Base-by-base conservation (phyloP, 2,113 vertebrate species). In the Eulemur rufifrons region DNA sequence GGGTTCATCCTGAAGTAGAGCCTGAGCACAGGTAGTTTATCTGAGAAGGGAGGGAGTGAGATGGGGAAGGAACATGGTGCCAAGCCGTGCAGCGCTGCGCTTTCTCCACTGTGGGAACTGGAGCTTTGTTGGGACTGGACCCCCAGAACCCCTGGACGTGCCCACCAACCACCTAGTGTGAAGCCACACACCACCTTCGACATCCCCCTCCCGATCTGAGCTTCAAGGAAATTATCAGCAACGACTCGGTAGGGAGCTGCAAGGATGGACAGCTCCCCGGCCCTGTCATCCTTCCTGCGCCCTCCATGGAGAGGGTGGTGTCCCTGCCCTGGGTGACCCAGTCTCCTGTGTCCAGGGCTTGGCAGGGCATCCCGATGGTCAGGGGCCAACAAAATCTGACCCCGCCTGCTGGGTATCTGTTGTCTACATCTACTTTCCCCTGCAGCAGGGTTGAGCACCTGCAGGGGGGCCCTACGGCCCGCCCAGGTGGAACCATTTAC, bases 121-220 rank as follows among this genome's bases (percentile, higher is more conserved):
- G n/a, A 37, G 14, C 2, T 12, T 0, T 0, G 5, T 47, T 4
- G 0, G 10, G 11, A 17, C 25, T 3, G 11, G n/a, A 39, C 15
- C 18, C 13, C 11, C 11, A 0, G 13, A 63, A 7, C 5, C 8
- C 1, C 15, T 3, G 32, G 32, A 21, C 1, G 0, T 2, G 8
- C 52, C 42, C 39, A 29, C 34, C 11, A 12, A 34, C 21, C 56
- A 80, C 56, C 5, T 0, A 5, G 7, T 9, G 20, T 23, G 56
- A 52, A 42, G 15, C 32, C 8, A 42, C 52, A 14, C 14, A 13
- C 18, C 3, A 17, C 5, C 64, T 50, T n/a, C 34, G 25, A 84
- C 47, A 6, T 25, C 54, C 27, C n/a, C 32, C n/a, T 45, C 69
- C 71, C 45, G 14, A 50, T 11, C 45, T 23, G 64, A 20, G 29